Percentiles rank a stretch among this genome's conserved stretches.
Evolutionary conservation across 2,113 vertebrate genomes (phyloP).

Genomic region (Scophthalmus maximus): DNA sequence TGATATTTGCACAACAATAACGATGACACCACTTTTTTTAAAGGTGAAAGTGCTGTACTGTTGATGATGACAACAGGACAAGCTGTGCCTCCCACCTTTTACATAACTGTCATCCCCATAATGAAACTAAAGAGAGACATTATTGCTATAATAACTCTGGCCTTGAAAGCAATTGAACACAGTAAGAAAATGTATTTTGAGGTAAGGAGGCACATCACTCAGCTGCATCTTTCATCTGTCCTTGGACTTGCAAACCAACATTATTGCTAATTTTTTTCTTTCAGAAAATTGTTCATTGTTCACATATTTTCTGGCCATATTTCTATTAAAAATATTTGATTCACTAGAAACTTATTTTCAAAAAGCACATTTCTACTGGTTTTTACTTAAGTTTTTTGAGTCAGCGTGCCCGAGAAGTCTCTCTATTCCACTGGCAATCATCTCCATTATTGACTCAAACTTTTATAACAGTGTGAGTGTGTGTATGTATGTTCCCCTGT

Average conservation of each 20-base stretch:
- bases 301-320: neutral
- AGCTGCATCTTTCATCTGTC: neutral
- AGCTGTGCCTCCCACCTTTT: neutral
- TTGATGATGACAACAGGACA: neutral
- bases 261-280: neutral
- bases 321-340: too few relatives aligned
- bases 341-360: too few relatives aligned
- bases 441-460: neutral
- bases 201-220: neutral
- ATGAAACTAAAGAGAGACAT: slow-evolving; percentile 13
- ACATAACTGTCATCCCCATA: neutral
- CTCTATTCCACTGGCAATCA: neutral
- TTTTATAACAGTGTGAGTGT: neutral
- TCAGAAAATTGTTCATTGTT: neutral
- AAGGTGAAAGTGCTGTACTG: neutral
- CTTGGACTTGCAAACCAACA: neutral
- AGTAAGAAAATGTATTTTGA: neutral
- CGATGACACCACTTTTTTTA: neutral
- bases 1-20: too few relatives aligned
- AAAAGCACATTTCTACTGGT: too few relatives aligned
- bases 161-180: slow-evolving; percentile 17
- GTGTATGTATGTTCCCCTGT: neutral
- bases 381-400: too few relatives aligned
- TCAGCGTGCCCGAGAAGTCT: too few relatives aligned
- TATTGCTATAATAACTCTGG: slow-evolving; percentile 1